These are phyloP conservation scores for Heterodera carotae DNA, from an alignment of 1,140 invertebrate genomes.

Conservation along the genomic window DNA sequence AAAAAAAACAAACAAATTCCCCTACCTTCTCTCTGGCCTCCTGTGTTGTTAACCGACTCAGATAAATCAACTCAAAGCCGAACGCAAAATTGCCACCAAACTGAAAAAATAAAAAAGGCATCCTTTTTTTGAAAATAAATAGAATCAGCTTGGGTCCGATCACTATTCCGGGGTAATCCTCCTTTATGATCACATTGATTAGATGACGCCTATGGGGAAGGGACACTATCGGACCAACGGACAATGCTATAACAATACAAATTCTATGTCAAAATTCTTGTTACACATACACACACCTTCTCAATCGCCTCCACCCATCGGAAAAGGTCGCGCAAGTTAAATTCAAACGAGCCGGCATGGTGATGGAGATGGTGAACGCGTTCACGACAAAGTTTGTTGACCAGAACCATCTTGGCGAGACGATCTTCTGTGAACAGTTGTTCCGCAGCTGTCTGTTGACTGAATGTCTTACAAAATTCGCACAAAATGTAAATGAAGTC, in stretches of 20 bases:
- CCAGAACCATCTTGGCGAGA: constrained; percentile 34
- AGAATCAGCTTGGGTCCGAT: no score
- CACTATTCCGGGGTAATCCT: no score
- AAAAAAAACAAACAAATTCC: constrained; percentile 12
- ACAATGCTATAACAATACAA: no score
- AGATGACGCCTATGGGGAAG: no score
- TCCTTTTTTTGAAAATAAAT: not conserved
- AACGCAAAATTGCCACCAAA: constrained; percentile 38
- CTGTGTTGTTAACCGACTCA: constrained; percentile 77
- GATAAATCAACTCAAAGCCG: constrained; percentile 71
- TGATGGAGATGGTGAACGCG: not conserved
- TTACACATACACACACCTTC: not conserved
- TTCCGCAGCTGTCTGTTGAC: no score
- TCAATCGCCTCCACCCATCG: constrained; percentile 73
- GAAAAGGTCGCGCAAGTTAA: constrained; percentile 90
- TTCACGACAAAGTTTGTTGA: constrained; percentile 29
- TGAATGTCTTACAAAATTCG: constrained; percentile 54
- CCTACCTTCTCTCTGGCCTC: constrained; percentile 74
- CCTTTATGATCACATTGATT: no score
- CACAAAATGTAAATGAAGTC: constrained; percentile 75
- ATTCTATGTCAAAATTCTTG: no score
- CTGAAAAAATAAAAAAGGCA: constrained; percentile 39
- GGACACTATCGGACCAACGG: no score
- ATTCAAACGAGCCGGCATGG: constrained; percentile 77
- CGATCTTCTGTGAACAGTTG: constrained; percentile 25